Evolutionary conservation across 2,797 vertebrate genomes (phyloP).

Genomic region (Acipenser ruthenus): DNA sequence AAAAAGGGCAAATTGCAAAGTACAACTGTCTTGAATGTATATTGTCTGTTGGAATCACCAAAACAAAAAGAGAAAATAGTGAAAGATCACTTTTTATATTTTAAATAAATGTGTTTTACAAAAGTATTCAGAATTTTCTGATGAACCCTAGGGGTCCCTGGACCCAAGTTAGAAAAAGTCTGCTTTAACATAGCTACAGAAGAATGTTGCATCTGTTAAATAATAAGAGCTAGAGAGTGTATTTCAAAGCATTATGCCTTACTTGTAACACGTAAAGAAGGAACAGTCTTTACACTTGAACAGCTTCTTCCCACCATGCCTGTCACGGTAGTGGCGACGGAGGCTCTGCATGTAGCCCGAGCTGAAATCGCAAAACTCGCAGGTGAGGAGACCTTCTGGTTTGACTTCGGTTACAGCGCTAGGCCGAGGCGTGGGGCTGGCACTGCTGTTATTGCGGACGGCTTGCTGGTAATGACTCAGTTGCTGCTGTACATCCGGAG

Average conservation of each 20-base stretch:
- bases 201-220: too few species aligned
- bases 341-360: conserved; percentile 98
- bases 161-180: too few species aligned
- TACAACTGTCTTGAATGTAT: too few species aligned
- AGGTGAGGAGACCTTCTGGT: conserved; percentile 72
- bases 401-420: conserved; percentile 44
- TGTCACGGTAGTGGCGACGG: conserved; percentile 91
- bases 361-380: conserved; percentile 97
- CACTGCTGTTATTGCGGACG: conserved; percentile 73
- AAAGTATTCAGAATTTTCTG: too few species aligned
- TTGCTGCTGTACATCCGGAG: conserved; percentile 88
- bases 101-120: too few species aligned
- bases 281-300: conserved; percentile 98
- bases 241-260: conserved; percentile 38
- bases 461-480: conserved; percentile 88
- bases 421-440: conserved; percentile 49
- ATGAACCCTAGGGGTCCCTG: too few species aligned
- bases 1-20: too few species aligned
- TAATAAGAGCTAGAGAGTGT: not conserved
- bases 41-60: too few species aligned
- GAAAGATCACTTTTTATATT: too few species aligned
- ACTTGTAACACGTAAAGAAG: conserved; percentile 98
- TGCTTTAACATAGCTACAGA: too few species aligned
- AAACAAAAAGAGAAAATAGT: too few species aligned
- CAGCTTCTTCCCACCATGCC: conserved; percentile 94